phyloP scores from a whole-genome alignment of 2,113 vertebrate genomes.

The Butorides virescens region DNA sequence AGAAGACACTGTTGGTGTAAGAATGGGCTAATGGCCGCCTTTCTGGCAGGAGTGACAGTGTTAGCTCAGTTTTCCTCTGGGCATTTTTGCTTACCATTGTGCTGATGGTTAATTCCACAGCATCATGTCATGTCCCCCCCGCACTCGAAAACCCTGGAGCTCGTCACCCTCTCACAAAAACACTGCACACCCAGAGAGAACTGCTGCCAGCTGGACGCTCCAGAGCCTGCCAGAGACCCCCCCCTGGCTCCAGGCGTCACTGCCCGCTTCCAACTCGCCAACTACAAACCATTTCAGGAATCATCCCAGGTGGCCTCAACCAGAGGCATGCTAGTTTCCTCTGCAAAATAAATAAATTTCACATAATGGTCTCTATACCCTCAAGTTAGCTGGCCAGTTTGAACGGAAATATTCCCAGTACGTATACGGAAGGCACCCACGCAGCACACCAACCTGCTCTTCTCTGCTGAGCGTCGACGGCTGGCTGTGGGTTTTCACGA shows the following conservation, averaged over 20 bases:
- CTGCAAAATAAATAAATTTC: background rate
- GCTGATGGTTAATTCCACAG: background rate
- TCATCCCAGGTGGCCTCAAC: background rate
- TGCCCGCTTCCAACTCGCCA: background rate
- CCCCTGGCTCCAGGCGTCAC: background rate
- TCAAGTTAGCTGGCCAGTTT: background rate
- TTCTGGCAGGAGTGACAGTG: background rate
- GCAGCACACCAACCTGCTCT: rapidly evolving
- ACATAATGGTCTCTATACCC: background rate
- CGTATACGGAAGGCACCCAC: background rate
- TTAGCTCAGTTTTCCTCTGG: background rate
- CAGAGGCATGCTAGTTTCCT: background rate
- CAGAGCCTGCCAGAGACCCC: background rate
- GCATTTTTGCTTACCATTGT: background rate
- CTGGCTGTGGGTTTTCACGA: background rate
- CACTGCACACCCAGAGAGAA: background rate
- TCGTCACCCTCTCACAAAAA: background rate
- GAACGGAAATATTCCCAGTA: background rate
- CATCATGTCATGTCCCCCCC: background rate
- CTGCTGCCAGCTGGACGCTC: background rate
- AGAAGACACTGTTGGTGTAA: background rate
- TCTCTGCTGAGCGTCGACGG: background rate
- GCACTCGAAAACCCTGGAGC: background rate
- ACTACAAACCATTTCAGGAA: background rate
- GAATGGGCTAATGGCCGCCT: background rate